Base-by-base conservation (phyloP, 1,140 invertebrate species). In the Triops cancriformis region DNA sequence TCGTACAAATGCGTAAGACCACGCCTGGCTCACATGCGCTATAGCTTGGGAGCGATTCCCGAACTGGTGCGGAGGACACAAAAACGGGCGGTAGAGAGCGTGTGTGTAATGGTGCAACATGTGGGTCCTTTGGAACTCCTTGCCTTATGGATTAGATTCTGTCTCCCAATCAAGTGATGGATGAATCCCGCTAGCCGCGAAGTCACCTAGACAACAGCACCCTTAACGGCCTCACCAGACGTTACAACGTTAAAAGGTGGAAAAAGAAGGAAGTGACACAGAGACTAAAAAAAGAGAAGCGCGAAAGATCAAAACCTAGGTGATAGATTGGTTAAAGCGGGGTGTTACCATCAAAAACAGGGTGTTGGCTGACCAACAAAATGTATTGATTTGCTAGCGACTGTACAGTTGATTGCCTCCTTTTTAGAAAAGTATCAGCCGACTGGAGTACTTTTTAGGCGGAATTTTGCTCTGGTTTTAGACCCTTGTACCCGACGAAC, bases 161-260 rank as follows among this genome's bases (percentile, higher is more conserved):
- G 51, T 64, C 51, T n/a, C 51, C 51, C 51, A 64, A 64, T 64
- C 51, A 64, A 64, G 51, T 64, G 51, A 64, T 64, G 51, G 51
- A 64, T 64, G 51, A 64, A 64, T 64, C 51, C 14, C 51, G 23
- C 51, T 23, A 64, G 14, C 51, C 51, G 18, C 51, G 6, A 64
- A 23, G 51, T 64, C n/a, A 64, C 51, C 51, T 64, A 64, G 51
- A 18, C 51, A 64, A 64, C 51, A 64, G 51, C 51, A 64, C 18
- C 51, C 18, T 64, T 64, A 64, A 64, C 11, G 10, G 51, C 51
- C 51, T 64, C 14, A 64, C 6, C 51, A 64, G 51, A 23, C 51
- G 51, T 18, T 64, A 23, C 14, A 64, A 64, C 51, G 3, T n/a
- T 23, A 6, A 23, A 45, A 64, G 51, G 18, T 64, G 7, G 31